phyloP scores from a whole-genome alignment of 1,140 invertebrate genomes.

The Drosophila orena region DNA sequence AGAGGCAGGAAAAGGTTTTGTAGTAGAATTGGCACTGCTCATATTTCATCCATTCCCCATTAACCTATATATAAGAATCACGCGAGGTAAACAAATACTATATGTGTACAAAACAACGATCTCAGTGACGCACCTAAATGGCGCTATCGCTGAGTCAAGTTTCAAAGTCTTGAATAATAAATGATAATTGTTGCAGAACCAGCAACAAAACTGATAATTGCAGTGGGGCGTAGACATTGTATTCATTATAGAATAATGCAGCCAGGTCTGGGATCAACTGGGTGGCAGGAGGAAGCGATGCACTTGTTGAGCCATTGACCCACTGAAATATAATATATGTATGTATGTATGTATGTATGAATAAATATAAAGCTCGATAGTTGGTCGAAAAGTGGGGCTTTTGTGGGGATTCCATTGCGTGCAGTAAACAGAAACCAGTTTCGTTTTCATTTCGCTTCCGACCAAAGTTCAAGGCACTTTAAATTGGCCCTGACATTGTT shows the following conservation, averaged over 20 bases:
- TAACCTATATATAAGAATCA: constrained; percentile 5
- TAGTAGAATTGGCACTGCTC: too few relatives aligned
- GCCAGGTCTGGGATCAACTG: not conserved
- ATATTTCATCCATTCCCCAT: not conserved
- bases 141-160: constrained; percentile 35
- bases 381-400: not conserved
- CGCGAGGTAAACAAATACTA: constrained; percentile 21
- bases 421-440: constrained; percentile 35
- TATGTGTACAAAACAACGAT: not conserved
- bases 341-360: constrained; percentile 3
- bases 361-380: not conserved
- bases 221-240: not conserved
- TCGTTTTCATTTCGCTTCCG: constrained; percentile 42
- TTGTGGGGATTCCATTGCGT: constrained; percentile 3
- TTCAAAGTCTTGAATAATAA: constrained; percentile 22
- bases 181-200: constrained; percentile 1
- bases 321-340: constrained; percentile 13
- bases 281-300: not conserved
- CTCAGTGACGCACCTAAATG: constrained; percentile 6
- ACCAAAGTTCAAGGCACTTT: constrained; percentile 34
- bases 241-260: too few relatives aligned
- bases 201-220: constrained; percentile 4
- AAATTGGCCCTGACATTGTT: constrained; percentile 32
- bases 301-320: constrained; percentile 32
- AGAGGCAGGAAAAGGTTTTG: not conserved